A percentile compares a stretch with the other conserved stretches of the same genome.
Evolutionary conservation across 1,140 invertebrate genomes (phyloP).

Genomic region (Carposina sasakii): DNA sequence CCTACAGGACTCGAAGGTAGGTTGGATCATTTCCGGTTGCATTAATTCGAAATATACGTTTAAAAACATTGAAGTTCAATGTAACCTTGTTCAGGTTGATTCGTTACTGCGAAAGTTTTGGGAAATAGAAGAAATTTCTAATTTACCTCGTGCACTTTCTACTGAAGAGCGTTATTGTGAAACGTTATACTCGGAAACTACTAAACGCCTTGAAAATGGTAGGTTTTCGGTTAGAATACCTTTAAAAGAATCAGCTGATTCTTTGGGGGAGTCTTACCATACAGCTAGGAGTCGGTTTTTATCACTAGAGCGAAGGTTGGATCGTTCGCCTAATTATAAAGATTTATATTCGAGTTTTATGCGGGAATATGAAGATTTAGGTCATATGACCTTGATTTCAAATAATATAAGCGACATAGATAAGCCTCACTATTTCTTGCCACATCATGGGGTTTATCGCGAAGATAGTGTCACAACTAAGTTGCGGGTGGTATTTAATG

Average conservation of each 20-base stretch:
- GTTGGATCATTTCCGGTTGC: conserved; percentile 8
- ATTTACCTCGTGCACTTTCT: neutral
- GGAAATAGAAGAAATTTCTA: conserved; percentile 1
- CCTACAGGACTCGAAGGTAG: conserved; percentile 6
- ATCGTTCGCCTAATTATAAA: conserved; percentile 3
- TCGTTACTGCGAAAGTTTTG: conserved; percentile 2
- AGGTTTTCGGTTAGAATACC: conserved; percentile 23
- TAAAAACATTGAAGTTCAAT: too few relatives aligned
- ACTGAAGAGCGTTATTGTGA: conserved; percentile 28
- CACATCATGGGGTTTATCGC: conserved; percentile 11
- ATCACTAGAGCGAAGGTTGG: neutral
- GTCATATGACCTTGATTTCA: too few relatives aligned
- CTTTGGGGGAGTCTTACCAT: neutral
- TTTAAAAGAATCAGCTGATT: neutral
- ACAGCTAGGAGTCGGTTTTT: neutral
- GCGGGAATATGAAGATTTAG: conserved; percentile 7
- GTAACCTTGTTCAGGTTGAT: too few relatives aligned
- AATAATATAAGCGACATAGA: too few relatives aligned
- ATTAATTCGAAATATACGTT: too few relatives aligned
- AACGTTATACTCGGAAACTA: conserved; percentile 26
- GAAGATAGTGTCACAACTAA: conserved; percentile 10
- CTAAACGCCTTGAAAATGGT: conserved; percentile 21
- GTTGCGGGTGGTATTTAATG: conserved; percentile 10
- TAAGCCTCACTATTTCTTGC: conserved; percentile 5
- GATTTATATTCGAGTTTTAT: neutral